Evolutionary conservation across 2,888 invertebrate genomes (phyloP).

Genomic region (Romanomermis culicivorax): DNA sequence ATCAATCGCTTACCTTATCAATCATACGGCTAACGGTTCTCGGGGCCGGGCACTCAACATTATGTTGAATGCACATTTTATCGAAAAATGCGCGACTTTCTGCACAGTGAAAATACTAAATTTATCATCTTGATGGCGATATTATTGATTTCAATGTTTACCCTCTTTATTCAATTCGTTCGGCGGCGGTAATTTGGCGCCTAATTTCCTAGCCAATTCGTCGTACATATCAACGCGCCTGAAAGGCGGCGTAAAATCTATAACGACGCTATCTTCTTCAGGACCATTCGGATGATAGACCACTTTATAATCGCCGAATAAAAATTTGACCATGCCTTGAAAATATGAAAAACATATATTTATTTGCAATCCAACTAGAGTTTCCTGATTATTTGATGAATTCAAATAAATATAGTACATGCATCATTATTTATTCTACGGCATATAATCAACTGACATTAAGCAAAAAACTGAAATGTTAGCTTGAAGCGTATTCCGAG

Average conservation of each 20-base stretch:
- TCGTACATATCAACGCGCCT: slow-evolving; percentile 71
- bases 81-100: slow-evolving; percentile 55
- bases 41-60: slow-evolving; percentile 82
- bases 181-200: slow-evolving; percentile 33
- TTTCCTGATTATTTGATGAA: too few relatives aligned
- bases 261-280: slow-evolving; percentile 62
- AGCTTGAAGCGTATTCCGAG: too few relatives aligned
- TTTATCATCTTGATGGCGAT: too few relatives aligned
- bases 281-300: slow-evolving; percentile 57
- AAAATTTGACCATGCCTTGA: slow-evolving; percentile 65
- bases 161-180: slow-evolving; percentile 30
- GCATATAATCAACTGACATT: too few relatives aligned
- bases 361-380: background rate
- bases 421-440: too few relatives aligned
- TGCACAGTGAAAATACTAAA: slow-evolving; percentile 10
- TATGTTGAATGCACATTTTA: slow-evolving; percentile 54
- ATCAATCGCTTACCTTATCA: slow-evolving; percentile 47
- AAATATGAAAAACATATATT: slow-evolving; percentile 5
- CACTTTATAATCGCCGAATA: slow-evolving; percentile 71
- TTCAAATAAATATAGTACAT: too few relatives aligned
- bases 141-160: too few relatives aligned
- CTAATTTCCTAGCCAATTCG: slow-evolving; percentile 57
- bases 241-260: slow-evolving; percentile 96
- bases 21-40: slow-evolving; percentile 73
- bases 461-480: too few relatives aligned